These are phyloP conservation scores for Thamnaconus septentrionalis DNA, from an alignment of 2,113 vertebrate genomes.

Conservation along the genomic window DNA sequence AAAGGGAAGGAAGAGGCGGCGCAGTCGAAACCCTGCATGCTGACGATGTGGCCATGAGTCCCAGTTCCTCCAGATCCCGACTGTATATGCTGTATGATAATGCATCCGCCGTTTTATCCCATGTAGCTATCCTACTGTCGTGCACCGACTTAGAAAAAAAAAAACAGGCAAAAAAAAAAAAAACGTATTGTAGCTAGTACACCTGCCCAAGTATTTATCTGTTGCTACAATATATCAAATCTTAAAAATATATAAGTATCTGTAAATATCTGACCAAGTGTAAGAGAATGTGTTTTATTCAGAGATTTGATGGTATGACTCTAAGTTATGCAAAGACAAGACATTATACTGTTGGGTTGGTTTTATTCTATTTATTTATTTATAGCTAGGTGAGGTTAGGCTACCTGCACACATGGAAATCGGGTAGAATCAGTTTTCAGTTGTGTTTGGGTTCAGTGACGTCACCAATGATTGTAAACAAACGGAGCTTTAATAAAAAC, in stretches of 20 bases:
- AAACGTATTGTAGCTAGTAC: not conserved
- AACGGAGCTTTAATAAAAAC: conserved; percentile 32
- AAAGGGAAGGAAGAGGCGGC: conserved; percentile 1
- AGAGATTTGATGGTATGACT: conserved; percentile 11
- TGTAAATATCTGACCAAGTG: conserved; percentile 4
- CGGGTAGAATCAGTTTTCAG: conserved; percentile 19
- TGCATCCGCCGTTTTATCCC: conserved; percentile 26
- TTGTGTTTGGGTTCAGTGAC: conserved; percentile 51
- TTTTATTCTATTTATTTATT: conserved; percentile 43
- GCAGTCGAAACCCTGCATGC: conserved; percentile 60
- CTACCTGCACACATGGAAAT: conserved; percentile 37
- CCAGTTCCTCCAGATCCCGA: conserved; percentile 27
- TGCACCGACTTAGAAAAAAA: conserved; percentile 32
- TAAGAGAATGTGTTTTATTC: not conserved
- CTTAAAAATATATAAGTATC: too few relatives aligned
- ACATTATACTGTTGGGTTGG: conserved; percentile 22
- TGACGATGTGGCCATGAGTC: conserved; percentile 35
- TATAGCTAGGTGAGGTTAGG: conserved; percentile 26
- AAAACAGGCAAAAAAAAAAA: conserved; percentile 10
- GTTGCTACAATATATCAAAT: conserved; percentile 11
- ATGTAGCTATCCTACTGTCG: conserved; percentile 36
- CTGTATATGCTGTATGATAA: conserved; percentile 49
- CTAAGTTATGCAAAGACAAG: conserved; percentile 15
- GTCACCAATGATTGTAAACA: conserved; percentile 22
- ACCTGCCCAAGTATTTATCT: conserved; percentile 18